Evolutionary conservation across 2,113 vertebrate species (phyloP).

Genomic region (Eclectus roratus): DNA sequence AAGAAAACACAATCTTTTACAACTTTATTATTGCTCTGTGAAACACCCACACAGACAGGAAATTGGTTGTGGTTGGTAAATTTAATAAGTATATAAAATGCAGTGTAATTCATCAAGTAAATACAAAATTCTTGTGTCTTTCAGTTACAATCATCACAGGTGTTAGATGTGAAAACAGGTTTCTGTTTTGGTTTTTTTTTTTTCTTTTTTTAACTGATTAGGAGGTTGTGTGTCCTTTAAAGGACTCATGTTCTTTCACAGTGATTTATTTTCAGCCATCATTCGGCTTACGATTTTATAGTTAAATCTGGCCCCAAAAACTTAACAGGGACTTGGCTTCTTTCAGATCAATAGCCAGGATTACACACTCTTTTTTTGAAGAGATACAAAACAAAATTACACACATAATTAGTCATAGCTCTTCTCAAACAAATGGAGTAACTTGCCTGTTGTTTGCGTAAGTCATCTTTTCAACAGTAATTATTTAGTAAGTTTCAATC

Average conservation of each 20-base stretch:
- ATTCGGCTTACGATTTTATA: not conserved
- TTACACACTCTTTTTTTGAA: not conserved
- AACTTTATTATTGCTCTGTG: not conserved
- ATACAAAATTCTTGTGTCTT: not conserved
- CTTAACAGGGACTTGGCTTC: not conserved
- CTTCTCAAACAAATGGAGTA: not conserved
- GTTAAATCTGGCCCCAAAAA: not conserved
- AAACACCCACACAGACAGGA: not conserved
- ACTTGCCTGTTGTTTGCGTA: slow-evolving; percentile 21
- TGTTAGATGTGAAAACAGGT: not conserved
- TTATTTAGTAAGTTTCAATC: not conserved
- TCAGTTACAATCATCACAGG: not conserved
- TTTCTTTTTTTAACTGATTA: not conserved
- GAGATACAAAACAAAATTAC: not conserved
- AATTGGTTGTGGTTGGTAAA: not conserved
- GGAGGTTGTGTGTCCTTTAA: not conserved
- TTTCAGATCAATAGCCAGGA: not conserved
- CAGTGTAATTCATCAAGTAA: not conserved
- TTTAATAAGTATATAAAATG: not conserved
- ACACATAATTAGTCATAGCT: not conserved
- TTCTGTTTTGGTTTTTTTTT: not conserved
- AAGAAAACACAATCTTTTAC: not conserved
- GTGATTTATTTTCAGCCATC: not conserved
- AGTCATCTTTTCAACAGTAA: slow-evolving; percentile 37
- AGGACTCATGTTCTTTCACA: not conserved